Evolutionary conservation across 2,113 vertebrate genomes (phyloP).

Genomic region (Axis porcinus): DNA sequence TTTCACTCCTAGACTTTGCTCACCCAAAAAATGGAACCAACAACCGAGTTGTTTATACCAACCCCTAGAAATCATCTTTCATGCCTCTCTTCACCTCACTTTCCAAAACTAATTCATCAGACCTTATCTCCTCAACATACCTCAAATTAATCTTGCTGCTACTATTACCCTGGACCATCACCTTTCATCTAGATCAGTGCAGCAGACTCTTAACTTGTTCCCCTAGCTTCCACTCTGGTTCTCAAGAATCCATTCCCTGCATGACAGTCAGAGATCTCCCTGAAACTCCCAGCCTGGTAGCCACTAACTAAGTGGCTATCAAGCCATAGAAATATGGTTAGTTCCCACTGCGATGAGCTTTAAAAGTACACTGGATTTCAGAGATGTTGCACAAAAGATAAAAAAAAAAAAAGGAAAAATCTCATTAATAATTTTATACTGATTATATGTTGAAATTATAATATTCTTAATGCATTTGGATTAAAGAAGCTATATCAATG

Average conservation of each 20-base stretch:
- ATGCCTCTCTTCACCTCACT: neutral
- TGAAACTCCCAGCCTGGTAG: neutral
- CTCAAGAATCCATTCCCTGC: neutral
- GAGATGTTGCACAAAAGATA: neutral
- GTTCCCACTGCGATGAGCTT: neutral
- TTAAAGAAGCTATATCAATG: neutral
- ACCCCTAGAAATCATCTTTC: neutral
- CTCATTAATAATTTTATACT: neutral
- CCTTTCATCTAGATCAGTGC: neutral
- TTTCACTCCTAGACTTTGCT: neutral
- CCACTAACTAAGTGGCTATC: neutral
- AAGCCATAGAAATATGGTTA: neutral
- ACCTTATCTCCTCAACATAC: neutral
- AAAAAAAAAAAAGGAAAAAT: neutral
- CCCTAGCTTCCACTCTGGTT: neutral
- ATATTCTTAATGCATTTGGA: neutral
- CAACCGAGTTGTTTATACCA: neutral
- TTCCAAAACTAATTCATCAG: neutral
- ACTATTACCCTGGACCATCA: neutral
- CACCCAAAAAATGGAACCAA: neutral
- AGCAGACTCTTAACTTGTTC: neutral
- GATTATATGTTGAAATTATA: neutral
- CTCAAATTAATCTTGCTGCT: neutral
- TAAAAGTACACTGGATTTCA: neutral
- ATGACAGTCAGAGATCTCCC: neutral